phyloP scores from a whole-genome alignment of 2,113 vertebrate genomes.

The Romanogobio albipinnatus region DNA sequence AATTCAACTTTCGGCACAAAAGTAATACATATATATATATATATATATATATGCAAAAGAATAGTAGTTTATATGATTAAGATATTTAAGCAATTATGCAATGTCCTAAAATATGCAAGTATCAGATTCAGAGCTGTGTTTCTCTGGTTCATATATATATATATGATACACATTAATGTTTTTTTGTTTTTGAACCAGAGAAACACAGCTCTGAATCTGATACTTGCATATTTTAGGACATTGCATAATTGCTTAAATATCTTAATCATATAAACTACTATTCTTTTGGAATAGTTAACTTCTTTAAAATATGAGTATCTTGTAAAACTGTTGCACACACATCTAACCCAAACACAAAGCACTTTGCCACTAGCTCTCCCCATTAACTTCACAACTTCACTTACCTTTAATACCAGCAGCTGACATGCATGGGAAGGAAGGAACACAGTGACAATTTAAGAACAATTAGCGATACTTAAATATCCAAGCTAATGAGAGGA shows the following conservation, averaged over 20 bases:
- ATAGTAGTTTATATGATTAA: background rate
- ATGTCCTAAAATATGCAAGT: background rate
- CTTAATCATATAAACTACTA: background rate
- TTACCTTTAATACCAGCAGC: conserved; percentile 69
- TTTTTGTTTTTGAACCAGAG: background rate
- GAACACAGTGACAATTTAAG: conserved; percentile 45
- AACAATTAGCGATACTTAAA: conserved; percentile 8
- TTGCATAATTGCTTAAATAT: background rate
- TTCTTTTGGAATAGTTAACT: background rate
- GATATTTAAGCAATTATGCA: background rate
- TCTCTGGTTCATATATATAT: background rate
- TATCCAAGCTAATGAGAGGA: conserved; percentile 27
- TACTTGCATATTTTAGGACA: background rate
- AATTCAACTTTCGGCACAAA: too few relatives aligned
- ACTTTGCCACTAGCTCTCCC: background rate
- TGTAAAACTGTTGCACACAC: background rate
- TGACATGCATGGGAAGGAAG: conserved; percentile 62
- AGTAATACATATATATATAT: too few relatives aligned
- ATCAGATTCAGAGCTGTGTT: background rate
- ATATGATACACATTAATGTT: too few relatives aligned
- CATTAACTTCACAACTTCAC: conserved; percentile 49
- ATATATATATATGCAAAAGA: background rate
- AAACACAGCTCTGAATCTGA: background rate
- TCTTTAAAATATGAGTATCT: background rate
- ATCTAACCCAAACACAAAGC: background rate